Evolutionary conservation across 1,140 invertebrate genomes (phyloP).

Genomic region (Drosophila nannoptera): DNA sequence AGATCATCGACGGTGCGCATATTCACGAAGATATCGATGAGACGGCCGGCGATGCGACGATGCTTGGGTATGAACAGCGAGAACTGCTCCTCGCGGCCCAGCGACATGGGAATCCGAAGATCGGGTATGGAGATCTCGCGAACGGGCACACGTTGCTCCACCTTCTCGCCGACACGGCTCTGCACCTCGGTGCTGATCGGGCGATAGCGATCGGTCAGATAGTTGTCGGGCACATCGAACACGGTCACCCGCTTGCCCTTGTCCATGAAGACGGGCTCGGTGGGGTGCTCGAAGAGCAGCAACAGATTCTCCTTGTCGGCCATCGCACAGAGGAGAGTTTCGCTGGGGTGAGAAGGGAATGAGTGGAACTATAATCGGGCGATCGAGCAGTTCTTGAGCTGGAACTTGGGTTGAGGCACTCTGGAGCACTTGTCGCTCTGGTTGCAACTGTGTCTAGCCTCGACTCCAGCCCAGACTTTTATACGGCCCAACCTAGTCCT

Average conservation of each 20-base stretch:
- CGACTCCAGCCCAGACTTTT: not conserved
- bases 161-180: constrained; percentile 81
- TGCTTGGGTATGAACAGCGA: constrained; percentile 88
- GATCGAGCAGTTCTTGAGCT: not conserved
- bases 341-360: not conserved
- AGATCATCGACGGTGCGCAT: constrained; percentile 86
- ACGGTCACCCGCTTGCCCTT: constrained; percentile 82
- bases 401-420: not conserved
- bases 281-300: constrained; percentile 87
- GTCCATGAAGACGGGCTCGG: constrained; percentile 86
- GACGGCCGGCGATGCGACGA: constrained; percentile 83
- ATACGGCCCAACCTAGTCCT: constrained; percentile 83
- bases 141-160: constrained; percentile 81
- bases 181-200: constrained; percentile 80
- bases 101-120: constrained; percentile 83
- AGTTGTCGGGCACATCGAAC: constrained; percentile 83
- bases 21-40: constrained; percentile 87
- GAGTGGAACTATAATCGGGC: too few species aligned
- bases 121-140: constrained; percentile 85
- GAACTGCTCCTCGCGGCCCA: constrained; percentile 85
- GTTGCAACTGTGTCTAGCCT: constrained; percentile 27
- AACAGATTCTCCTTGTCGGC: constrained; percentile 79
- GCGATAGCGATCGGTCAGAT: constrained; percentile 84
- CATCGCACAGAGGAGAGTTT: constrained; percentile 42
- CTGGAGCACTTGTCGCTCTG: constrained; percentile 13